Percentiles rank a stretch among this genome's conserved stretches.
Evolutionary conservation across 2,888 invertebrate genomes (phyloP).

Genomic region (Drosophila algonquin): DNA sequence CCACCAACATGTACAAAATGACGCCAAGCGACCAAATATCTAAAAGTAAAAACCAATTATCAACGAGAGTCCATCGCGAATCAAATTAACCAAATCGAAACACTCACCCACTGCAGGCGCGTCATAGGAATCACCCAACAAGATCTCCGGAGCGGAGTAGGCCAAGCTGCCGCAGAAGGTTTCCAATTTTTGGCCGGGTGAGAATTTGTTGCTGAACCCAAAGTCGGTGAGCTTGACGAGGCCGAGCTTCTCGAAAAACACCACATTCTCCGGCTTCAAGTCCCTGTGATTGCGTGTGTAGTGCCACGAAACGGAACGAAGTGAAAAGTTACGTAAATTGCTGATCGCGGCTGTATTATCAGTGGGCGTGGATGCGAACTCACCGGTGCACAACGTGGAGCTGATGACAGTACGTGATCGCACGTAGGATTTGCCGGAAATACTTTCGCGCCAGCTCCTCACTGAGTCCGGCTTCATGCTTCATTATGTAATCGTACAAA

Average conservation of each 20-base stretch:
- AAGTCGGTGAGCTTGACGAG: constrained; percentile 99
- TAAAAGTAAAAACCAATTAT: constrained; percentile 74
- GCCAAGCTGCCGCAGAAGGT: constrained; percentile 99
- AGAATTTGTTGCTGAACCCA: constrained; percentile 97
- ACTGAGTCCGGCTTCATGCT: constrained; percentile 94
- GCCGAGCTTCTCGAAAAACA: constrained; percentile 98
- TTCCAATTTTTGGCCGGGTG: constrained; percentile 97
- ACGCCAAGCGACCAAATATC: constrained; percentile 99
- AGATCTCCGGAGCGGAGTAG: constrained; percentile 99
- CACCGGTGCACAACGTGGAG: constrained; percentile 87
- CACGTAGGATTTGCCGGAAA: constrained; percentile 98
- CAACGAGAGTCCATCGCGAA: neutral
- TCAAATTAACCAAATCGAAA: neutral
- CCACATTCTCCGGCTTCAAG: constrained; percentile 99
- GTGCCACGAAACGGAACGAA: constrained; percentile 1
- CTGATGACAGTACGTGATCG: constrained; percentile 99
- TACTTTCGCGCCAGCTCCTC: constrained; percentile 94
- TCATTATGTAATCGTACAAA: constrained; percentile 99
- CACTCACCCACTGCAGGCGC: constrained; percentile 96
- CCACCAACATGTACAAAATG: constrained; percentile 98
- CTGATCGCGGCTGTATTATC: constrained; percentile 11
- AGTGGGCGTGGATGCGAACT: constrained; percentile 18
- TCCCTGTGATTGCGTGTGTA: constrained; percentile 86
- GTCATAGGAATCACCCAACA: constrained; percentile 99
- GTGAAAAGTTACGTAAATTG: neutral